phyloP scores from a whole-genome alignment of 2,797 vertebrate genomes.

The Diplodus puntazzo region DNA sequence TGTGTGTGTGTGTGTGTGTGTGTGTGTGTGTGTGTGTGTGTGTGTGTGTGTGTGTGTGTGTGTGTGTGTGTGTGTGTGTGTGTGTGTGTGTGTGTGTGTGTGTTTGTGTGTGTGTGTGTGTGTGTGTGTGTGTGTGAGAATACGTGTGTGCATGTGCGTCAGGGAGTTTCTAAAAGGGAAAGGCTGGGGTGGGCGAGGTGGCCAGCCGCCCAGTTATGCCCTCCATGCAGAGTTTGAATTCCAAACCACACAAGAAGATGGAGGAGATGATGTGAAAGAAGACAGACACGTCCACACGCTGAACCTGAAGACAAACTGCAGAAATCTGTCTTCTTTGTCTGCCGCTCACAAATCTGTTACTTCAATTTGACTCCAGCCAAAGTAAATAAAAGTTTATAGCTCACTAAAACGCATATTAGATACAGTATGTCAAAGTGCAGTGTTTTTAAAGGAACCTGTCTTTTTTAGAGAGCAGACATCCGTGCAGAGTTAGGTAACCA shows the following conservation, averaged over 20 bases:
- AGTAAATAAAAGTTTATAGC: neutral
- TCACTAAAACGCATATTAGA: constrained; percentile 2
- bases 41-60: constrained; percentile 62
- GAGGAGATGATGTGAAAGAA: constrained; percentile 54
- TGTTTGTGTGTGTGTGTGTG: constrained; percentile 13
- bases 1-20: constrained; percentile 20
- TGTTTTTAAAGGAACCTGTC: too few relatives aligned
- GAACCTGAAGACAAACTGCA: neutral
- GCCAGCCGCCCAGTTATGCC: constrained; percentile 68
- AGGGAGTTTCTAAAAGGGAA: constrained; percentile 72
- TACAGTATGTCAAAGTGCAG: neutral
- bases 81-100: constrained; percentile 32
- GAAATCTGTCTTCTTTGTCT: neutral
- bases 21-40: constrained; percentile 18
- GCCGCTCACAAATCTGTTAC: neutral
- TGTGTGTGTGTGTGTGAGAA: constrained; percentile 24
- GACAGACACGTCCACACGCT: constrained; percentile 41
- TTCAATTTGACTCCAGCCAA: constrained; percentile 8
- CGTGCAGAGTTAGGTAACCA: neutral
- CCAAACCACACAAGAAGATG: constrained; percentile 76
- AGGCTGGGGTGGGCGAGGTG: constrained; percentile 67
- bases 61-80: constrained; percentile 34
- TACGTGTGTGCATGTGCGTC: neutral
- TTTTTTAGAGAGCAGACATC: neutral
- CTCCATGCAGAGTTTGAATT: constrained; percentile 71